Conservation (phyloP, 1,140 invertebrate species). For the Apolygus lucorum region DNA sequence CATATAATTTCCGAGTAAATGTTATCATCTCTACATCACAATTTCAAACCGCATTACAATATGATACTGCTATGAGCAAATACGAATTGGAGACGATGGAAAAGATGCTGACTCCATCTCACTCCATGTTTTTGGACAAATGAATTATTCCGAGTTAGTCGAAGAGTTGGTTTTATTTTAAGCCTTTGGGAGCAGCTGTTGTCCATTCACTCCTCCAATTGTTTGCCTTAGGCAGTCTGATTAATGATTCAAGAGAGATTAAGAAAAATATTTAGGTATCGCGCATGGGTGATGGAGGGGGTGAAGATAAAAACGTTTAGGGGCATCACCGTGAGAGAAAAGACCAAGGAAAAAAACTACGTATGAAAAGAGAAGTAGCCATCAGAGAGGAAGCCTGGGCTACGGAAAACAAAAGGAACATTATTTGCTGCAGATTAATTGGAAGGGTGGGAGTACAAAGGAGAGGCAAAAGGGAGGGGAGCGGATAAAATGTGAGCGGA, state of each 20-base stretch:
- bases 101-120: too few relatives aligned
- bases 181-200: not conserved
- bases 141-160: not conserved
- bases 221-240: not conserved
- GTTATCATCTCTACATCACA: too few relatives aligned
- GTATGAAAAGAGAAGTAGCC: constrained; percentile 10
- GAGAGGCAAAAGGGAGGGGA: not conserved
- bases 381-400: not conserved
- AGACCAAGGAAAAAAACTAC: not conserved
- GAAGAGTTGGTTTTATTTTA: not conserved
- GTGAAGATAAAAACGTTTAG: not conserved
- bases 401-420: constrained; percentile 5
- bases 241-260: not conserved
- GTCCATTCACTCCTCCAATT: not conserved
- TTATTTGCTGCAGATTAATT: constrained; percentile 8
- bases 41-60: too few relatives aligned
- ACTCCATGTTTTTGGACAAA: too few relatives aligned
- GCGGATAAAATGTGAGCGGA: not conserved
- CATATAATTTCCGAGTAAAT: too few relatives aligned
- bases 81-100: too few relatives aligned
- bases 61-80: too few relatives aligned
- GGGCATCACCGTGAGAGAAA: too few relatives aligned
- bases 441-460: not conserved
- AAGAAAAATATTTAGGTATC: not conserved
- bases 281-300: too few relatives aligned